Percentiles rank a stretch among this genome's conserved stretches.
These are phyloP conservation scores for Pelobates fuscus DNA, from an alignment of 2,113 vertebrate species.

Conservation along the genomic window DNA sequence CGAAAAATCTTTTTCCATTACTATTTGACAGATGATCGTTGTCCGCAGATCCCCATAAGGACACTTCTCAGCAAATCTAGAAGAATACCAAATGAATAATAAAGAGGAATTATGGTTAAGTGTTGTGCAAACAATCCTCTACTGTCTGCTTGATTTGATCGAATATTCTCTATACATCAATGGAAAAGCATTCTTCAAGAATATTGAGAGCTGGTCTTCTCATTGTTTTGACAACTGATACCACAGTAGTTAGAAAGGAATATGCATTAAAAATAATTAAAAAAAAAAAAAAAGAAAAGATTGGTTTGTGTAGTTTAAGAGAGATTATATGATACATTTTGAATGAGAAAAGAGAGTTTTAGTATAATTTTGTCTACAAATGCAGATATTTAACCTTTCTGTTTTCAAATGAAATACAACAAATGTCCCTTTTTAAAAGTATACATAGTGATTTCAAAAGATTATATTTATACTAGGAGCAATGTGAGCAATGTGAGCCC, in stretches of 20 bases:
- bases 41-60: neutral
- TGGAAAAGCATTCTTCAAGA: slow-evolving; percentile 9
- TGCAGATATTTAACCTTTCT: no score
- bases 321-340: no score
- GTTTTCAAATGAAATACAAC: no score
- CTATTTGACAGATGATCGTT: neutral
- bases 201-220: slow-evolving; percentile 12
- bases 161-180: slow-evolving; percentile 6
- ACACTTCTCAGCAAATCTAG: neutral
- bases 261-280: no score
- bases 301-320: no score
- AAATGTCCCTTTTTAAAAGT: no score
- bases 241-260: neutral
- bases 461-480: no score
- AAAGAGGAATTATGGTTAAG: slow-evolving; percentile 37
- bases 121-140: slow-evolving; percentile 23
- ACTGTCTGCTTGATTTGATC: slow-evolving; percentile 17
- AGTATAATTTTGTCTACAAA: no score
- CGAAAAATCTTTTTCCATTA: neutral
- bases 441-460: no score
- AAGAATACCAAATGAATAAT: slow-evolving; percentile 15
- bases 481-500: no score
- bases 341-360: no score
- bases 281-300: no score
- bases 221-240: slow-evolving; percentile 23